Conservation (phyloP, 2,113 vertebrate genomes). For the Campylomormyrus numenius region DNA sequence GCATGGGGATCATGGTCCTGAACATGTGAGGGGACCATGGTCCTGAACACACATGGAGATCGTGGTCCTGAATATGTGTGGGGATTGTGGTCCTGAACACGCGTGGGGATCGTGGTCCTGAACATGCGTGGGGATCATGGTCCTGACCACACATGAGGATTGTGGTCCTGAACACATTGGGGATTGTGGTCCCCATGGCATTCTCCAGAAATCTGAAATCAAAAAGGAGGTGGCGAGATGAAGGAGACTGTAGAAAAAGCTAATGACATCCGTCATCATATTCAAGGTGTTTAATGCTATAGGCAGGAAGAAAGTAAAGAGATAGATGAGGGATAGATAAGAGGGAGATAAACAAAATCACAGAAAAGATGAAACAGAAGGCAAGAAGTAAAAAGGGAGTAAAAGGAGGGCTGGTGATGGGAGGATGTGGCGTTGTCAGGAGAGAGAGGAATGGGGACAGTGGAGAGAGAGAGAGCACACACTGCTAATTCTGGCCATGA, state of each 20-base stretch:
- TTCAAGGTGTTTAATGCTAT: background rate
- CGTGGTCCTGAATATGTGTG: background rate
- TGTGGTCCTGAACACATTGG: background rate
- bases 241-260: background rate
- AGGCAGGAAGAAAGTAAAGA: background rate
- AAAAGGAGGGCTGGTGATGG: background rate
- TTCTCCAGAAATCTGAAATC: background rate
- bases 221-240: background rate
- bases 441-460: background rate
- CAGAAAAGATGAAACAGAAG: background rate
- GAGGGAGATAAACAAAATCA: background rate
- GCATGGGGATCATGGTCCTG: background rate
- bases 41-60: too few relatives aligned
- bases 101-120: background rate
- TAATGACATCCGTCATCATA: background rate
- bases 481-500: conserved; percentile 15
- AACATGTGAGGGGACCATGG: background rate
- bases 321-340: background rate
- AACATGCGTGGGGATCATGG: too few relatives aligned
- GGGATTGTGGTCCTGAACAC: background rate
- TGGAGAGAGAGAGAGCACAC: background rate
- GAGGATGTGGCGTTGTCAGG: background rate
- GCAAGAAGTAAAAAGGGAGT: background rate
- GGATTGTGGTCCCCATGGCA: background rate
- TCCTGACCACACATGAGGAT: background rate